Conservation (phyloP, 64 coral and sea anemone genomes). For the Pocillopora damicornis region DNA sequence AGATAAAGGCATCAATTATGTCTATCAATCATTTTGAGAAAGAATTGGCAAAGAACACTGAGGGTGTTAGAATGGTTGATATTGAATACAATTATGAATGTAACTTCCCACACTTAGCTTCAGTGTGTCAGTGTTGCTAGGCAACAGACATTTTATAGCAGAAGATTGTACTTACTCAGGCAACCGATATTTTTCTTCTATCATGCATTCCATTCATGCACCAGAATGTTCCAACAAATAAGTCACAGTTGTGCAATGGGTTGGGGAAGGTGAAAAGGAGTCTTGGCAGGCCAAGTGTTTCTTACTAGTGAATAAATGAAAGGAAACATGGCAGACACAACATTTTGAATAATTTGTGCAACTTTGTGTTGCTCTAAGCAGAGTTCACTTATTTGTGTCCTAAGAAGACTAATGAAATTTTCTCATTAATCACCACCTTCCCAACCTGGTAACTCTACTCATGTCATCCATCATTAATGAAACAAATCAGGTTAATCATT, state of each 20-base stretch:
- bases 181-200: neutral
- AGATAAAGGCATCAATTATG: neutral
- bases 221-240: neutral
- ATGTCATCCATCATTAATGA: too few species aligned
- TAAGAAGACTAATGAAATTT: too few species aligned
- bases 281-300: constrained; percentile 40
- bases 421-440: too few species aligned
- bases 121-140: constrained; percentile 6
- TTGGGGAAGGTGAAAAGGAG: neutral
- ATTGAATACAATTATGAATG: neutral
- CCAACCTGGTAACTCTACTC: too few species aligned
- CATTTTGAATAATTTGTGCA: too few species aligned
- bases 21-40: neutral
- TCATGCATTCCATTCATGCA: neutral
- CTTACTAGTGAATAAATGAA: neutral
- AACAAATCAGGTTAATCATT: too few species aligned
- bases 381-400: too few species aligned
- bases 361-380: too few species aligned
- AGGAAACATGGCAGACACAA: too few species aligned
- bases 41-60: neutral
- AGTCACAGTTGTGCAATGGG: neutral
- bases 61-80: neutral
- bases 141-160: constrained; percentile 7
- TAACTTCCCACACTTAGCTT: neutral
- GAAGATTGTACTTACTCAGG: neutral